phyloP scores from a whole-genome alignment of 2,797 vertebrate species.

The Tolypeutes matacus region DNA sequence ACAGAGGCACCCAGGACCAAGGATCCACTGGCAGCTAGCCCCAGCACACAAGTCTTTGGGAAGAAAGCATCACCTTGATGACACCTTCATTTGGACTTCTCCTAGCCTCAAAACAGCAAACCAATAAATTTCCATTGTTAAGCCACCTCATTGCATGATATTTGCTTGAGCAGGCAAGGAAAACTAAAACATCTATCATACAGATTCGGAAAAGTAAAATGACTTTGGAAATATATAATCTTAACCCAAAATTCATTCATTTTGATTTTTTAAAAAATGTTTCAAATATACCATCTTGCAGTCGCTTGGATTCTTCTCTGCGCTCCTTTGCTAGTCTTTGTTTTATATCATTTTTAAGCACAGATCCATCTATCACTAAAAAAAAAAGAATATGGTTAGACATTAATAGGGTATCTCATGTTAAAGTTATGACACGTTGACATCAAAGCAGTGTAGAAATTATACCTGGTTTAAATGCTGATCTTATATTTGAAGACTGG shows the following conservation, averaged over 20 bases:
- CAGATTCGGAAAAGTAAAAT: slow-evolving; percentile 51
- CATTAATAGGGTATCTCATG: slow-evolving; percentile 46
- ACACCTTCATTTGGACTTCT: too few relatives aligned
- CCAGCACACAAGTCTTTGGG: too few relatives aligned
- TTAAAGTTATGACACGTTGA: slow-evolving; percentile 39
- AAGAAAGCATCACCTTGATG: too few relatives aligned
- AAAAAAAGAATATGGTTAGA: slow-evolving; percentile 79
- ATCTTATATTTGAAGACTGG: slow-evolving; percentile 87
- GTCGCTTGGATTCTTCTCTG: slow-evolving; percentile 93
- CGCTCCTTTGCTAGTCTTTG: slow-evolving; percentile 95
- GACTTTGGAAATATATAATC: slow-evolving; percentile 25
- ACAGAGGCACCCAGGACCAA: too few relatives aligned
- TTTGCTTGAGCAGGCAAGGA: too few relatives aligned
- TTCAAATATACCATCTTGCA: slow-evolving; percentile 91
- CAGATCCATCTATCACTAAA: slow-evolving; percentile 94
- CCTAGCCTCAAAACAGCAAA: too few relatives aligned
- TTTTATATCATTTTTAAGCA: slow-evolving; percentile 94
- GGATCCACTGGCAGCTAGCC: too few relatives aligned
- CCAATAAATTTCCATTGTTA: too few relatives aligned
- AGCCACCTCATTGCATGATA: too few relatives aligned
- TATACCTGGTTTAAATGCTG: slow-evolving; percentile 93
- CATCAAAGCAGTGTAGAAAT: slow-evolving; percentile 65
- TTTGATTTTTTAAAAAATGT: background rate
- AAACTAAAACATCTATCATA: background rate
- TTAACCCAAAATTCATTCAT: slow-evolving; percentile 34